These are phyloP conservation scores for Eumerus sabulonum DNA, from an alignment of 2,888 invertebrate species.

Conservation along the genomic window DNA sequence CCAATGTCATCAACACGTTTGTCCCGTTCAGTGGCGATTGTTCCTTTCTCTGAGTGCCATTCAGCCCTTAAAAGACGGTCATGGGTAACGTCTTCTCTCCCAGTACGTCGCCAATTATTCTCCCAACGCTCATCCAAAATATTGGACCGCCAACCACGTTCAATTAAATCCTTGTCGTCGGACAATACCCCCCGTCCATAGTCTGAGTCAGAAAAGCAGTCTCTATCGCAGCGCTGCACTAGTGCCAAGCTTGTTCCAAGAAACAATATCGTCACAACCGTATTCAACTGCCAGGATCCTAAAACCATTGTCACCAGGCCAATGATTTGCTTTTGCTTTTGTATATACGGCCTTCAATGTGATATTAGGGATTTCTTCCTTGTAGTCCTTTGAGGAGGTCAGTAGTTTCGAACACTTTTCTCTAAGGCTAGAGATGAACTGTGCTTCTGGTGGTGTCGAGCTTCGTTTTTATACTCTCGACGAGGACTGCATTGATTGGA, in stretches of 20 bases:
- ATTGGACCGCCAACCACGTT: neutral
- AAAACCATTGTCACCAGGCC: conserved; percentile 70
- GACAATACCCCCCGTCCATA: conserved; percentile 37
- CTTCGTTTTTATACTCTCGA: conserved; percentile 43
- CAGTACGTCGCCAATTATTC: conserved; percentile 59
- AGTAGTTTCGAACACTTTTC: conserved; percentile 21
- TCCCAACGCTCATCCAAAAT: conserved; percentile 43
- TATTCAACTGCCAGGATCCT: conserved; percentile 71
- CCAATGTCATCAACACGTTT: conserved; percentile 28
- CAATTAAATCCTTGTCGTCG: neutral
- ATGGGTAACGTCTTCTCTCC: conserved; percentile 57
- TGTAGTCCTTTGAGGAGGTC: neutral
- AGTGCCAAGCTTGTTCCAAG: conserved; percentile 68
- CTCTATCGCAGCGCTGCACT: conserved; percentile 49
- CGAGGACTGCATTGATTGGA: conserved; percentile 27
- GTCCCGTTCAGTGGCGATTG: no score
- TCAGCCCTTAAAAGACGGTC: conserved; percentile 56
- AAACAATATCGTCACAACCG: conserved; percentile 70
- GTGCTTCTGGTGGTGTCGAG: conserved; percentile 25
- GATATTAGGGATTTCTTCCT: neutral
- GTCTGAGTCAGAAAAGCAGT: conserved; percentile 47
- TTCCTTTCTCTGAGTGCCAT: conserved; percentile 50
- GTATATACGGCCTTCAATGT: conserved; percentile 3
- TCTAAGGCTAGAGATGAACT: conserved; percentile 53
- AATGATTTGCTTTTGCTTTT: conserved; percentile 13